Base-by-base conservation (phyloP, 1,140 invertebrate species). In the Lasaia peninsularis region DNA sequence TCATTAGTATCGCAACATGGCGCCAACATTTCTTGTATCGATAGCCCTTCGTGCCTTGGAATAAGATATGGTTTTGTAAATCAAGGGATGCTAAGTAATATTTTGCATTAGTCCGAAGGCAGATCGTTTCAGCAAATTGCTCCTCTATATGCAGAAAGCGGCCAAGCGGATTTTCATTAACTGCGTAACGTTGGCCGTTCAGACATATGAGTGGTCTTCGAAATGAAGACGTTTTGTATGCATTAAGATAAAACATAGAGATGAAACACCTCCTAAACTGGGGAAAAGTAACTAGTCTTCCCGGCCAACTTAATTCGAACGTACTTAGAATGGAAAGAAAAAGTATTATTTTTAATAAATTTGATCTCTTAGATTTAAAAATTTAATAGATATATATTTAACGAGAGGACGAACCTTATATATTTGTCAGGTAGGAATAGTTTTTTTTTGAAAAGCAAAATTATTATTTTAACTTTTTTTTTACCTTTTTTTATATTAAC, bases 121-220 rank as follows among this genome's bases (percentile, higher is more conserved):
- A 71, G 71, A 75, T 67, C 73, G 71, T 83, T 78, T 75, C 61
- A 78, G 69, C 73, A 83, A 83, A 83, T 83, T 78, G 69, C 73
- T 78, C 78, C 77, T 83, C 80, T 86, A 79, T 86, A 83, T 86
- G 80, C 82, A 83, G 73, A 83, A 76, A 81, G 72, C 74, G 77
- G 65, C 60, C 66, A 71, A 77, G 75, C 71, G 69, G 78, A 82
- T 80, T 82, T 86, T 86, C 80, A 80, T 86, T 86, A 81, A 81
- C 67, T 75, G 71, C 63, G 74, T 73, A 73, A 31, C 53, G 67
- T 71, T 71, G 63, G 62, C 62, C 71, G 63, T 55, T 61, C 58
- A 60, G 62, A 67, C 73, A 65, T 68, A 60, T 65, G 67, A 69
- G 52, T 73, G 67, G 67, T 71, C 65, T 54, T 50, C 44, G 32